Evolutionary conservation across 2,797 vertebrate genomes (phyloP).

Genomic region (Aselliscus stoliczkanus): DNA sequence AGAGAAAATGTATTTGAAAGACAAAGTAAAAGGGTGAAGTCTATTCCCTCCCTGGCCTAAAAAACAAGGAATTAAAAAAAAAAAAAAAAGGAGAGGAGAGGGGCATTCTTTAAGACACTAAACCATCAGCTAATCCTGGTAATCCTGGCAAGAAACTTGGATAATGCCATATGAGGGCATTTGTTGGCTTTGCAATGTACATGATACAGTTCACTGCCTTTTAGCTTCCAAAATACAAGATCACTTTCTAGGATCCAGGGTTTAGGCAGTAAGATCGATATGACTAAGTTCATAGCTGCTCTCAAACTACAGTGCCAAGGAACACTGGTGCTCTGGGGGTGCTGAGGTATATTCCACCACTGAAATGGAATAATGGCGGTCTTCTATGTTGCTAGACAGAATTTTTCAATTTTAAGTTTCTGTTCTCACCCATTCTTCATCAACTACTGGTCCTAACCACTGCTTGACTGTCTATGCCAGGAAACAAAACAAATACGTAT

Average conservation of each 20-base stretch:
- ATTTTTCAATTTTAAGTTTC: not conserved
- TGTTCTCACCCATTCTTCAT: not conserved
- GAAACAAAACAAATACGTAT: not conserved
- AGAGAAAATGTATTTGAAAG: not conserved
- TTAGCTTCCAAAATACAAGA: not conserved
- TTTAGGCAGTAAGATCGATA: not conserved
- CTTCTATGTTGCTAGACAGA: not conserved
- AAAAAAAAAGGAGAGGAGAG: not conserved
- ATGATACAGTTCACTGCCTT: not conserved
- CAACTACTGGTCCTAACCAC: not conserved
- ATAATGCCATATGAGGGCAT: not conserved
- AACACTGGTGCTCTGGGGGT: not conserved
- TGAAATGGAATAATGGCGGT: not conserved
- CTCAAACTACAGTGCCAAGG: not conserved
- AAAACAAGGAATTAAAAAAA: not conserved
- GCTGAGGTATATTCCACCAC: not conserved
- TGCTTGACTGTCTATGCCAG: not conserved
- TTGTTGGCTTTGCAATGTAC: not conserved
- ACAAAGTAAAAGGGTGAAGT: not conserved
- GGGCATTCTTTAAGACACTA: not conserved
- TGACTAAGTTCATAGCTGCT: not conserved
- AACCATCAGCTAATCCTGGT: not conserved
- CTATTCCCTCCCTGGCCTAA: not conserved
- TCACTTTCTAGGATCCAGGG: not conserved
- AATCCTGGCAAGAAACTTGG: not conserved